These are phyloP conservation scores for Manacus vitellinus DNA, from an alignment of 2,113 vertebrate genomes.

Conservation along the genomic window DNA sequence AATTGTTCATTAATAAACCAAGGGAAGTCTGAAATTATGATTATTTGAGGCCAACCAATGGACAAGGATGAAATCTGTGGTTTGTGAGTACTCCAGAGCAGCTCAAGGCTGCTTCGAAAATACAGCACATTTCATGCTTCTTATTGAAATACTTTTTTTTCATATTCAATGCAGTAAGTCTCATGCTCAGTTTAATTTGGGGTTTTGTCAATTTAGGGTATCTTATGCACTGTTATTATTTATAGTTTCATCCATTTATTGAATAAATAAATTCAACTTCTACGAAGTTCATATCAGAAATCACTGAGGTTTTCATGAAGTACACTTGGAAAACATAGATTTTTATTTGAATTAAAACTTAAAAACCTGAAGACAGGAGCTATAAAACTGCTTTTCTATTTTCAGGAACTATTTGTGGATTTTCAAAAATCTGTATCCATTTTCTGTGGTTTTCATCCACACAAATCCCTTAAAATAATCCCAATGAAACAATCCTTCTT, in stretches of 20 bases:
- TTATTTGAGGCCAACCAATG: neutral
- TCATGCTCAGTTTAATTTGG: neutral
- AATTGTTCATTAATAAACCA: slow-evolving; percentile 14
- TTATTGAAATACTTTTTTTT: neutral
- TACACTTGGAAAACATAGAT: neutral
- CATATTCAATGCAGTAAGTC: slow-evolving; percentile 1
- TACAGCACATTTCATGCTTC: neutral
- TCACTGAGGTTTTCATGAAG: slow-evolving; percentile 37
- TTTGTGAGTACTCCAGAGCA: neutral
- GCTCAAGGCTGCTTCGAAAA: slow-evolving; percentile 3
- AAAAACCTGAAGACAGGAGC: neutral
- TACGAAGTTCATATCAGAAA: neutral
- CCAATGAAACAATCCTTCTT: neutral
- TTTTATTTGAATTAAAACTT: neutral
- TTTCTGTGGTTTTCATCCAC: neutral
- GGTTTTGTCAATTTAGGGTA: neutral
- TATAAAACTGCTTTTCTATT: neutral
- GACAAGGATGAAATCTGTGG: neutral
- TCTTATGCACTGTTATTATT: slow-evolving; percentile 35
- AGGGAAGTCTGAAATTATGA: neutral
- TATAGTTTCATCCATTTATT: slow-evolving; percentile 51
- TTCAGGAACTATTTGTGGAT: neutral
- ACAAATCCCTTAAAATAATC: neutral
- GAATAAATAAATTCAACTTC: slow-evolving; percentile 14
- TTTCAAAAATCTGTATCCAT: neutral